phyloP scores from a whole-genome alignment of 2,888 invertebrate genomes.

The Erebia aethiops region DNA sequence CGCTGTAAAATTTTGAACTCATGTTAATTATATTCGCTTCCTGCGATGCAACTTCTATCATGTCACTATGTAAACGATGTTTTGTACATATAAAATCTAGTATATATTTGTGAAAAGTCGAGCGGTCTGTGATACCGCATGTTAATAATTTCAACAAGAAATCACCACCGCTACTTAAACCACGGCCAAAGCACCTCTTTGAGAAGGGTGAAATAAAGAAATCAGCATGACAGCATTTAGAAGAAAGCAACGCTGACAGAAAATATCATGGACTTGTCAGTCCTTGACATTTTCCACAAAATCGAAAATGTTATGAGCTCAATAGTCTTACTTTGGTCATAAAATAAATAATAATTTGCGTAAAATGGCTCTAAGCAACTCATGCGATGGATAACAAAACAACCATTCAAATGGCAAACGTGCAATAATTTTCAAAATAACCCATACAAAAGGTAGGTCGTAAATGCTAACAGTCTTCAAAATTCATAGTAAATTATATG shows the following conservation, averaged over 20 bases:
- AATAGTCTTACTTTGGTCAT: conserved; percentile 14
- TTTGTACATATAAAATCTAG: too few species aligned
- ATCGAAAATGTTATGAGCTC: not conserved
- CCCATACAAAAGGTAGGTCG: conserved; percentile 1
- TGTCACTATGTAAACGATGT: too few species aligned
- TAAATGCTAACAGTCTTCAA: not conserved
- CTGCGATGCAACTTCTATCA: too few species aligned
- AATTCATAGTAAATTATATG: too few species aligned
- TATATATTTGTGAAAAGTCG: too few species aligned
- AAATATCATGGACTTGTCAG: not conserved
- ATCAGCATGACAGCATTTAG: not conserved
- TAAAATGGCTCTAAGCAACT: conserved; percentile 5
- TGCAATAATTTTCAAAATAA: conserved; percentile 29
- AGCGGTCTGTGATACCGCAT: too few species aligned
- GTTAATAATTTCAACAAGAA: too few species aligned
- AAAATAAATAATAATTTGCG: conserved; percentile 26
- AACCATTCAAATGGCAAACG: conserved; percentile 42
- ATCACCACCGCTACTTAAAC: too few species aligned
- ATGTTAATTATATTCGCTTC: too few species aligned
- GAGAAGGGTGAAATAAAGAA: conserved; percentile 22
- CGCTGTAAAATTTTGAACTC: too few species aligned
- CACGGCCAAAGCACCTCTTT: not conserved
- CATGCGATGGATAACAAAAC: conserved; percentile 24
- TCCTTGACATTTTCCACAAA: not conserved
- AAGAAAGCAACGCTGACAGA: conserved; percentile 1